Evolutionary conservation across 2,113 vertebrate genomes (phyloP).

Genomic region (Spea bombifrons): DNA sequence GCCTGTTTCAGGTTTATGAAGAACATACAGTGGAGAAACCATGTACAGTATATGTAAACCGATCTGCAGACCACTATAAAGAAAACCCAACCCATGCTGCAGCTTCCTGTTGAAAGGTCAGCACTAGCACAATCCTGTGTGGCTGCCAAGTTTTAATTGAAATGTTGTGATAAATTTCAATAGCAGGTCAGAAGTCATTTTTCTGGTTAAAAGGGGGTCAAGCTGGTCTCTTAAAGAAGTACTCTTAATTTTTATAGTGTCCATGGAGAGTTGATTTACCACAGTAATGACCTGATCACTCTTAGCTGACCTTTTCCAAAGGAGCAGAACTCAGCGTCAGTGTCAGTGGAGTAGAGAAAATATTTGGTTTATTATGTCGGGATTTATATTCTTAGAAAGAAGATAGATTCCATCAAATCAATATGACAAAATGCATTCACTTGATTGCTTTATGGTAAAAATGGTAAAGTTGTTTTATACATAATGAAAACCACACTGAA

Average conservation of each 20-base stretch:
- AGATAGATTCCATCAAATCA: conserved; percentile 65
- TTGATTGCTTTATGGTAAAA: conserved; percentile 69
- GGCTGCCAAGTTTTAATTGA: conserved; percentile 78
- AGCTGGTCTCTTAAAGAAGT: conserved; percentile 66
- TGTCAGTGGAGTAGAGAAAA: conserved; percentile 56
- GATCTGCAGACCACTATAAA: conserved; percentile 34
- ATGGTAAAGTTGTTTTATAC: background rate
- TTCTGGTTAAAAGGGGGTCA: conserved; percentile 73
- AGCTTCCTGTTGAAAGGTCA: conserved; percentile 65
- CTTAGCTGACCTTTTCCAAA: conserved; percentile 60
- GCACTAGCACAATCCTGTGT: conserved; percentile 48
- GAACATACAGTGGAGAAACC: background rate
- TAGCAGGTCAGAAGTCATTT: conserved; percentile 71
- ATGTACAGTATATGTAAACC: background rate
- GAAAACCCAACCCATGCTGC: conserved; percentile 35
- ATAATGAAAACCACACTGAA: background rate
- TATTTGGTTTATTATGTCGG: conserved; percentile 69
- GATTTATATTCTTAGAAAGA: conserved; percentile 74
- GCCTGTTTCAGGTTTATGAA: too few species aligned
- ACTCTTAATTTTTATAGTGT: conserved; percentile 73
- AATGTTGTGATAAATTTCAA: conserved; percentile 82
- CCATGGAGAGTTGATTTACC: conserved; percentile 74
- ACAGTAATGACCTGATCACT: conserved; percentile 63
- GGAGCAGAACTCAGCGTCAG: conserved; percentile 62
- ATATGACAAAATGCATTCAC: conserved; percentile 69